phyloP scores from a whole-genome alignment of 2,113 vertebrate genomes.

The Arizona elegans region DNA sequence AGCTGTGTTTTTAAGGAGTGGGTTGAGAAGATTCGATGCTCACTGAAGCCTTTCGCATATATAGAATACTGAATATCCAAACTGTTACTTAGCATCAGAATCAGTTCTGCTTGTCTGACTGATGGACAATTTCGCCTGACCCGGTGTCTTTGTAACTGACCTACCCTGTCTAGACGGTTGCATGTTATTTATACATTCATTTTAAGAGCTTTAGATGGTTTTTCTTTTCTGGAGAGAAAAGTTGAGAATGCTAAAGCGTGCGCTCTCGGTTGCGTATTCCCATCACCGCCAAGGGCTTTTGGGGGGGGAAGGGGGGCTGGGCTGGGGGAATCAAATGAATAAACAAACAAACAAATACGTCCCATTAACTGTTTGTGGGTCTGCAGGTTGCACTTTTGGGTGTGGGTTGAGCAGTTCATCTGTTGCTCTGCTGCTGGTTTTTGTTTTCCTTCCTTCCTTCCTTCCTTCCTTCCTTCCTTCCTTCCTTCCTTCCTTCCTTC shows the following conservation, averaged over 20 bases:
- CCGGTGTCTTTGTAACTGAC: slow-evolving; percentile 91
- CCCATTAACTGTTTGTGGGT: neutral
- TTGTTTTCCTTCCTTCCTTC: neutral
- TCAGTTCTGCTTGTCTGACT: slow-evolving; percentile 99
- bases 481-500: too few species aligned
- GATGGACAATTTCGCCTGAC: slow-evolving; percentile 98
- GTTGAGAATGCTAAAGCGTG: slow-evolving; percentile 63
- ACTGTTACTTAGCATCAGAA: slow-evolving; percentile 98
- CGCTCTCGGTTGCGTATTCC: slow-evolving; percentile 46
- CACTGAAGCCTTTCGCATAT: slow-evolving; percentile 97
- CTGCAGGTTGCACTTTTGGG: neutral
- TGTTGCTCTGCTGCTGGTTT: neutral
- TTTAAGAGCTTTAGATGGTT: slow-evolving; percentile 75
- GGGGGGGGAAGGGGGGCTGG: too few species aligned
- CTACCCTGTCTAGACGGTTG: slow-evolving; percentile 95
- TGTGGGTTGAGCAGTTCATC: neutral
- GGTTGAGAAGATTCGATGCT: slow-evolving; percentile 84
- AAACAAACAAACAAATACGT: neutral
- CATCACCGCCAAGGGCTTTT: slow-evolving; percentile 20
- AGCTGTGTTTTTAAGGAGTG: slow-evolving; percentile 78
- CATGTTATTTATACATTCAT: slow-evolving; percentile 94
- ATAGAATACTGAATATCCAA: slow-evolving; percentile 96
- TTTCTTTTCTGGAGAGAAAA: slow-evolving; percentile 59
- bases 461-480: neutral
- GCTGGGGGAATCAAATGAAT: neutral